Percentiles rank a stretch among this genome's conserved stretches.
phyloP scores from a whole-genome alignment of 2,113 vertebrate species.

The Larimichthys crocea region DNA sequence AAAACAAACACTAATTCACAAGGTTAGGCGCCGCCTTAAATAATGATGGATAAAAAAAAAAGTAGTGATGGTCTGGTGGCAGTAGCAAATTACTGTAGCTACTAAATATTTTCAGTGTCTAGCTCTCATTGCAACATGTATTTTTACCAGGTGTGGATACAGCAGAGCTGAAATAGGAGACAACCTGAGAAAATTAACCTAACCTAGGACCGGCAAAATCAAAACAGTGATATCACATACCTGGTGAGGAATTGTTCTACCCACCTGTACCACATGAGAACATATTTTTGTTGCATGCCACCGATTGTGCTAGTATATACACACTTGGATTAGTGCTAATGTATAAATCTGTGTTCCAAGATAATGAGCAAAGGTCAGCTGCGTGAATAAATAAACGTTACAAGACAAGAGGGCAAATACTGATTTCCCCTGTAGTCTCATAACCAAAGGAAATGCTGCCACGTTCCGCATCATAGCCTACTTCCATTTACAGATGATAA shows the following conservation, averaged over 20 bases:
- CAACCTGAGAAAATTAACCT: conserved; percentile 67
- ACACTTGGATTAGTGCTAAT: neutral
- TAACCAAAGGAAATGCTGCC: conserved; percentile 81
- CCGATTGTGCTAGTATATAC: neutral
- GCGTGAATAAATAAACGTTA: conserved; percentile 63
- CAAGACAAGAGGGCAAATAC: conserved; percentile 58
- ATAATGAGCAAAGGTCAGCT: conserved; percentile 83
- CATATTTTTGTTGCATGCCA: fast-evolving
- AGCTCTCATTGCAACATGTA: neutral
- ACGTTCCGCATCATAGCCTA: conserved; percentile 81
- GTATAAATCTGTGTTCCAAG: conserved; percentile 54
- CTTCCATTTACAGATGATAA: no score
- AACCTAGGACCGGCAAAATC: conserved; percentile 23
- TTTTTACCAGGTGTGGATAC: conserved; percentile 49
- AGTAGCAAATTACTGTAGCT: no score
- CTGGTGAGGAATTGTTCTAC: conserved; percentile 72
- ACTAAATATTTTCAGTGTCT: neutral
- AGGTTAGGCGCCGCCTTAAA: conserved; percentile 42
- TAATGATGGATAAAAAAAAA: neutral
- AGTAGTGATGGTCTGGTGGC: no score
- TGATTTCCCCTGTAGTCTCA: conserved; percentile 62
- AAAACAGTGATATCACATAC: conserved; percentile 74
- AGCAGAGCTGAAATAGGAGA: conserved; percentile 36
- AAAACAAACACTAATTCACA: conserved; percentile 81
- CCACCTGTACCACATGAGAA: neutral